Evolutionary conservation across 2,888 invertebrate genomes (phyloP).

Genomic region (Drosophila setosimentum): DNA sequence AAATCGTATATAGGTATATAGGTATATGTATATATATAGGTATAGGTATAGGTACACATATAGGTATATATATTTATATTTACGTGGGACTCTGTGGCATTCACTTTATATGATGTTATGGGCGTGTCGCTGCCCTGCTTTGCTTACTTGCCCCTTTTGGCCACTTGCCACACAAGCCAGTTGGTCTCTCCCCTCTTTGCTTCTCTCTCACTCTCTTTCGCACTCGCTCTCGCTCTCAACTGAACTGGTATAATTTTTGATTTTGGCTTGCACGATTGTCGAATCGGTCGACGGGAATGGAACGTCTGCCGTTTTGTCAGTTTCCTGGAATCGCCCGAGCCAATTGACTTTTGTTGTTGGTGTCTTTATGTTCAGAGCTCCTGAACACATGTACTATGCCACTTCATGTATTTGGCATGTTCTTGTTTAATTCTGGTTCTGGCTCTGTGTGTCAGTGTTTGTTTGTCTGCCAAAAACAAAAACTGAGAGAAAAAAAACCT

Average conservation of each 20-base stretch:
- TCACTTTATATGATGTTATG: conserved; percentile 39
- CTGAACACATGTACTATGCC: conserved; percentile 56
- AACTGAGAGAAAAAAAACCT: conserved; percentile 5
- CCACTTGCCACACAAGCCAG: conserved; percentile 44
- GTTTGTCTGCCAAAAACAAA: conserved; percentile 37
- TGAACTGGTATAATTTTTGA: conserved; percentile 41
- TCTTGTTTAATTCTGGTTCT: conserved; percentile 12
- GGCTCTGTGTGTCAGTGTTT: conserved; percentile 26
- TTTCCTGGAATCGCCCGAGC: conserved; percentile 62
- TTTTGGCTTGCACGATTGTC: conserved; percentile 51
- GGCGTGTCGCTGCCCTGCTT: conserved; percentile 60
- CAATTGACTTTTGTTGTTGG: conserved; percentile 40
- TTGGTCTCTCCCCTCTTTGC: conserved; percentile 8
- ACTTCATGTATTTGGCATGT: conserved; percentile 27
- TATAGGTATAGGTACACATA: conserved; percentile 1
- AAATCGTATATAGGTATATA: conserved; percentile 10
- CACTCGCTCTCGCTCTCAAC: background rate
- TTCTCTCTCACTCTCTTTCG: background rate
- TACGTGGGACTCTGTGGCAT: conserved; percentile 44
- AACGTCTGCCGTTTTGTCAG: conserved; percentile 44
- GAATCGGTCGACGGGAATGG: conserved; percentile 20
- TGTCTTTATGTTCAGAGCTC: conserved; percentile 45
- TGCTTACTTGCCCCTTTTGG: conserved; percentile 43
- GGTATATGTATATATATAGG: conserved; percentile 13
- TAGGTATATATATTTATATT: conserved; percentile 39